Conservation (phyloP, 2,888 invertebrate species). For the Mesochorus sp. region DNA sequence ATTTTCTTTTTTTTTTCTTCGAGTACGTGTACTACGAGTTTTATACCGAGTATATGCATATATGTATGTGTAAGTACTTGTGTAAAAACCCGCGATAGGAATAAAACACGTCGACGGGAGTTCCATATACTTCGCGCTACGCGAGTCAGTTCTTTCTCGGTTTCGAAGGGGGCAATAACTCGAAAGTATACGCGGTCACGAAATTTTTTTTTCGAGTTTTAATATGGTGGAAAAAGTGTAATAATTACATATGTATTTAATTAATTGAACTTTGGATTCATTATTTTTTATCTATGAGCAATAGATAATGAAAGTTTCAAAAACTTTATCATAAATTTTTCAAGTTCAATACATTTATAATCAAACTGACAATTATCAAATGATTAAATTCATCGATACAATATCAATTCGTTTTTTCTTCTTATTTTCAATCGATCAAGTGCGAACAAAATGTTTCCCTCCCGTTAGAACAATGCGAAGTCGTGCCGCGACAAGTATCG, state of each 20-base stretch:
- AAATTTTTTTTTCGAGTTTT: too few species aligned
- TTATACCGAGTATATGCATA: conserved; percentile 38
- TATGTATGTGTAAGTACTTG: too few species aligned
- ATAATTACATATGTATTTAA: too few species aligned
- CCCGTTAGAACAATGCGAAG: not conserved
- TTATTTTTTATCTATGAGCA: too few species aligned
- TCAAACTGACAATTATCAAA: too few species aligned
- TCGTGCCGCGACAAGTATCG: conserved; percentile 33
- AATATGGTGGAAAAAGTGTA: too few species aligned
- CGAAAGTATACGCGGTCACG: conserved; percentile 34
- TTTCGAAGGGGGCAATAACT: conserved; percentile 40
- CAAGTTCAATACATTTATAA: too few species aligned
- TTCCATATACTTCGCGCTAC: conserved; percentile 37
- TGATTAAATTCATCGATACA: not conserved
- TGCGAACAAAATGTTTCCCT: not conserved
- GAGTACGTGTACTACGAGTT: conserved; percentile 41
- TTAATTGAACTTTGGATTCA: too few species aligned
- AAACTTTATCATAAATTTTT: too few species aligned
- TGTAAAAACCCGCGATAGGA: conserved; percentile 45
- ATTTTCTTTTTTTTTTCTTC: conserved; percentile 14
- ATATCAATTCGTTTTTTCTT: not conserved
- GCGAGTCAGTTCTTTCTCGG: conserved; percentile 58
- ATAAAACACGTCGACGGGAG: conserved; percentile 36
- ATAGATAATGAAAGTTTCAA: too few species aligned
- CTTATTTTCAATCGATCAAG: not conserved